Evolutionary conservation across 1,140 invertebrate genomes (phyloP).

Genomic region (Drosophila melanica): DNA sequence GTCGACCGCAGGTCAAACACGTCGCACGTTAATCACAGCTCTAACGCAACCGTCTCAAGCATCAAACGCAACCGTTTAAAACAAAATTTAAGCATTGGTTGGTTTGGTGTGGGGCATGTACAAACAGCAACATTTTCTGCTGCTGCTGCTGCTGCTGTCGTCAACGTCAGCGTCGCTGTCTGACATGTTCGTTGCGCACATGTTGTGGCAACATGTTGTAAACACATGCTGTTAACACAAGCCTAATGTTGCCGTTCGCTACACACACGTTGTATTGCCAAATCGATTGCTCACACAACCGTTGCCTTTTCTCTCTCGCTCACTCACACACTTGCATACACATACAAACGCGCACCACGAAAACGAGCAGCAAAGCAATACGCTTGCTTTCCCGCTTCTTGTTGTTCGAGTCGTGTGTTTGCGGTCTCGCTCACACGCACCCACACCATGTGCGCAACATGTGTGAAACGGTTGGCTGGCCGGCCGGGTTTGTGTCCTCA

Average conservation of each 20-base stretch:
- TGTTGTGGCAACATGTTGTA: conserved; percentile 19
- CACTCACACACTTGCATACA: neutral
- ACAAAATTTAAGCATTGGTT: conserved; percentile 32
- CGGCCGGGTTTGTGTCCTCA: conserved; percentile 64
- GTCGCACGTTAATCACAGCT: conserved; percentile 67
- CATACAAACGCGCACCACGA: conserved; percentile 24
- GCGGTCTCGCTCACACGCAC: conserved; percentile 4
- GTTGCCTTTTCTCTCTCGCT: conserved; percentile 1
- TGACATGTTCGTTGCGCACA: conserved; percentile 17
- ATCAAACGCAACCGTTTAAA: conserved; percentile 31
- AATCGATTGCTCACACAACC: conserved; percentile 2
- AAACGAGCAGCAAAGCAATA: conserved; percentile 54
- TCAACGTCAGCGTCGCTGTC: conserved; percentile 5
- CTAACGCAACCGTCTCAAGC: conserved; percentile 31
- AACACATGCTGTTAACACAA: conserved; percentile 2
- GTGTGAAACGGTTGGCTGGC: conserved; percentile 15
- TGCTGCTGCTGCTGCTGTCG: conserved; percentile 4
- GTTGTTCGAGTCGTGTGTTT: conserved; percentile 18
- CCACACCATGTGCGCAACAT: conserved; percentile 22
- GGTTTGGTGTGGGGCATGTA: neutral
- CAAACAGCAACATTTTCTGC: neutral
- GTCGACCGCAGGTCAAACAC: conserved; percentile 50
- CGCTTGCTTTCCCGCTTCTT: neutral
- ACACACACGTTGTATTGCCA: conserved; percentile 28
- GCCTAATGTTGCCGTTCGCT: conserved; percentile 44